These are phyloP conservation scores for Phoeniculus purpureus DNA, from an alignment of 2,797 vertebrate genomes.

Conservation along the genomic window DNA sequence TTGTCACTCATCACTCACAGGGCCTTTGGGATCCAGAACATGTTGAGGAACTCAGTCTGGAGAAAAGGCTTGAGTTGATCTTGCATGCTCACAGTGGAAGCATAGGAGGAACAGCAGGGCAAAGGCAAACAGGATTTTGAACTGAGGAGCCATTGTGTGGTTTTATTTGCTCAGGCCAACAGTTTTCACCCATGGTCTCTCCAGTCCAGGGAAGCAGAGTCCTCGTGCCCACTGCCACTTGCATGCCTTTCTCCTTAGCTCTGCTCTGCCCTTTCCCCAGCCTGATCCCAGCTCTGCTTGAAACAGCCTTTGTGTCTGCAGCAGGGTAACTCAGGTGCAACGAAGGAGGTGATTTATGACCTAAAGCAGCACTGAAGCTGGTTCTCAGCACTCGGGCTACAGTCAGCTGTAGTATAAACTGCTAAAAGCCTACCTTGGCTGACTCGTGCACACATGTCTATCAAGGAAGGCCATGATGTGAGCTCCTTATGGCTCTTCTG, in stretches of 20 bases:
- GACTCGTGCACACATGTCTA: background rate
- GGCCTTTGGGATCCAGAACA: background rate
- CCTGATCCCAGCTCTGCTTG: background rate
- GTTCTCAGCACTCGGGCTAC: background rate
- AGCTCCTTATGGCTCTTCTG: background rate
- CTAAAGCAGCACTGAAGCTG: background rate
- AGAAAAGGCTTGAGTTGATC: background rate
- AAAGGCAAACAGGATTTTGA: background rate
- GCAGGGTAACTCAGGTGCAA: background rate
- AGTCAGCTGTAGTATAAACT: background rate
- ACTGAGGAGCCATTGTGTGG: rapidly evolving
- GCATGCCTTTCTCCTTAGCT: background rate
- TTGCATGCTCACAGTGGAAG: rapidly evolving
- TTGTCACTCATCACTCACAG: background rate
- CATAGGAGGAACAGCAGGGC: rapidly evolving
- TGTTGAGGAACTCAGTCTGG: background rate
- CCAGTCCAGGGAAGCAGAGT: background rate
- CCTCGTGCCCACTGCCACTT: rapidly evolving
- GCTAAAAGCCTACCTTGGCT: background rate
- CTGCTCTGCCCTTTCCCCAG: background rate
- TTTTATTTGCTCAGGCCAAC: background rate
- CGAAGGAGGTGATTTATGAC: background rate
- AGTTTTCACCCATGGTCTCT: background rate
- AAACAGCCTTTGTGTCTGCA: background rate
- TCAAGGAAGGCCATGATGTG: background rate